Percentiles rank a stretch among this genome's conserved stretches.
Conservation (phyloP, 2,888 invertebrate genomes). For the Tiliacea citrago region DNA sequence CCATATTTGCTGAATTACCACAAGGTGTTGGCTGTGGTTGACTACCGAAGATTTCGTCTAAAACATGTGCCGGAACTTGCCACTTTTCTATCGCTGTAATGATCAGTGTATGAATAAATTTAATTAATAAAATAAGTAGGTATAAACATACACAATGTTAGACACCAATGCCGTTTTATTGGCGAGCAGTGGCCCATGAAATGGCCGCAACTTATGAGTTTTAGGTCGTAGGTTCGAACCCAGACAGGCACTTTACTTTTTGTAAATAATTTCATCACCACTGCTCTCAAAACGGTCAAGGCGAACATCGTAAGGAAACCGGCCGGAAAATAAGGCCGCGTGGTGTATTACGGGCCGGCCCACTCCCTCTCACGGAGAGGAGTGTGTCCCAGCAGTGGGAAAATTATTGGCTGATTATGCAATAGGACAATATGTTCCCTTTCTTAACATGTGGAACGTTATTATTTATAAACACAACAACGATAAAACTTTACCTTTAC, state of each 20-base stretch:
- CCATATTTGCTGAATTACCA: too few relatives aligned
- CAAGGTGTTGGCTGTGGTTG: too few relatives aligned
- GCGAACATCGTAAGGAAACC: not conserved
- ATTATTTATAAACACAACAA: not conserved
- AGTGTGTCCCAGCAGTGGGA: not conserved
- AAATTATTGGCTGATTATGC: not conserved
- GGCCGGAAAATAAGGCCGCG: too few relatives aligned
- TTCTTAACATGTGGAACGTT: not conserved
- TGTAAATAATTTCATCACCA: not conserved
- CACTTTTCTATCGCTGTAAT: slow-evolving; percentile 38
- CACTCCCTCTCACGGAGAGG: not conserved
- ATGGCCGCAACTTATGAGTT: not conserved
- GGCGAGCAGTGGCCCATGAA: too few relatives aligned
- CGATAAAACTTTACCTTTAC: slow-evolving; percentile 19
- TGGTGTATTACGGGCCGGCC: not conserved
- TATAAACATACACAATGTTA: not conserved
- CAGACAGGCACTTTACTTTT: not conserved
- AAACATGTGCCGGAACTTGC: slow-evolving; percentile 16
- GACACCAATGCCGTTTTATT: not conserved
- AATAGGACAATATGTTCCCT: not conserved
- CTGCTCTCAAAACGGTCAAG: not conserved
- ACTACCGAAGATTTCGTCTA: slow-evolving; percentile 13
- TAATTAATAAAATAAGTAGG: not conserved
- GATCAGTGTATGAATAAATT: not conserved
- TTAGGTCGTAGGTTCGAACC: not conserved